Conservation (phyloP, 1,140 invertebrate genomes). For the Bombyx mandarina region DNA sequence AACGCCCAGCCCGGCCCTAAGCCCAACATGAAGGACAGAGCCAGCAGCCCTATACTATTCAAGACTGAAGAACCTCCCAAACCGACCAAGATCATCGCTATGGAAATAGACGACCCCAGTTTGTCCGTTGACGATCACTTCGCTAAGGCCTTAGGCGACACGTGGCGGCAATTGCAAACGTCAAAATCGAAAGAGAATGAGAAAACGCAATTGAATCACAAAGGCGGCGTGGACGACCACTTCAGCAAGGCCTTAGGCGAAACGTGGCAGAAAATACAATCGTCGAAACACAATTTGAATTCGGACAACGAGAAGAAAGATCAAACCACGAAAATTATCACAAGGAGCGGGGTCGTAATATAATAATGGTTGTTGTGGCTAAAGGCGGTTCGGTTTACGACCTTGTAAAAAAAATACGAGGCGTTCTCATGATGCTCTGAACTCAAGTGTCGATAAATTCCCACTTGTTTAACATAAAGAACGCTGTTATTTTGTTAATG, state of each 20-base stretch:
- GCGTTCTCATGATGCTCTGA: conserved; percentile 32
- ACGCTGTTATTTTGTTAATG: conserved; percentile 31
- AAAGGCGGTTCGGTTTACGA: conserved; percentile 38
- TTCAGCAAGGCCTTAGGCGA: conserved; percentile 96
- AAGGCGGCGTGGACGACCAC: conserved; percentile 87
- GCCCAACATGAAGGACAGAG: conserved; percentile 64
- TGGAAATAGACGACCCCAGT: conserved; percentile 68
- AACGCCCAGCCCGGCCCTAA: conserved; percentile 52
- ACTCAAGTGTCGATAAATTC: conserved; percentile 53
- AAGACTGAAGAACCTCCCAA: conserved; percentile 43
- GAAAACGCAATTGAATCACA: conserved; percentile 17
- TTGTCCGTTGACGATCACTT: conserved; percentile 94
- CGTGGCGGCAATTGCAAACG: conserved; percentile 88
- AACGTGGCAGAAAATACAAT: conserved; percentile 90
- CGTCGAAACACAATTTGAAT: conserved; percentile 38
- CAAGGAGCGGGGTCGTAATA: conserved; percentile 64
- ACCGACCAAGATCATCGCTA: conserved; percentile 56
- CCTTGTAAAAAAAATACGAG: conserved; percentile 46
- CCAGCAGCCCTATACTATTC: conserved; percentile 65
- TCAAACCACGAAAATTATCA: conserved; percentile 57
- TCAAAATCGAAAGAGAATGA: conserved; percentile 63
- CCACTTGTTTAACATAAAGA: conserved; percentile 47
- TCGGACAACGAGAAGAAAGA: conserved; percentile 43
- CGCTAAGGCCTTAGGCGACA: conserved; percentile 94
- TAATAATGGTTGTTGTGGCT: conserved; percentile 33